Base-by-base conservation (phyloP, 2,113 vertebrate species). In the Phrynosoma platyrhinos region DNA sequence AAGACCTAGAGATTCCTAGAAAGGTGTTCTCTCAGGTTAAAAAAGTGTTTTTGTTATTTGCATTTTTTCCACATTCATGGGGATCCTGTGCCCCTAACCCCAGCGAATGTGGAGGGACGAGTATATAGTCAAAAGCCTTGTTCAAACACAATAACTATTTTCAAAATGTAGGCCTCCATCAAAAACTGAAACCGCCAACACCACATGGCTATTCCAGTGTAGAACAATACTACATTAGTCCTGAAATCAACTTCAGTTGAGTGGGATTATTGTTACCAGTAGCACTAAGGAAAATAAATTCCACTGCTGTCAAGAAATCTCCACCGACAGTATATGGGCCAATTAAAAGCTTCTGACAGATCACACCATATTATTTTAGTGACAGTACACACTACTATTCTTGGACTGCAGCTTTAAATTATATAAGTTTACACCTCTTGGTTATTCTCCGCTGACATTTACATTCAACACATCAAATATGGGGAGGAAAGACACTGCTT, bases 311-410 rank as follows among this genome's bases (percentile, higher is more conserved):
- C 47, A 81, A 36, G 25, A 30, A 68, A 75, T 0, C 82, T 71
- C n/a, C 69, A 86, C 2, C 79, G 86, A 0, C 14, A 18, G 18
- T 0, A 0, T 0, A 2, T 25, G n/a, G 55, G 82, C 88, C 89
- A 87, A 53, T 3, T 84, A 81, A 79, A 47, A 66, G 36, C 85
- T 77, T 82, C 40, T 85, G 72, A 79, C n/a, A 87, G 88, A 85
- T 0, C n/a, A 62, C n/a, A 47, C 3, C 20, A 25, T 3, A 69
- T 74, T 81, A 58, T 79, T 76, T 88, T 80, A 86, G 36, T n/a
- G 62, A 55, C 85, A 86, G 81, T 25, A 40, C 7, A 16, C 75
- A 9, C 4, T 32, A 52, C n/a, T 47, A 0, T n/a, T 87, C 42
- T 82, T 64, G 32, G 83, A 40, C 25, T 62, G 25, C 32, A 25